Evolutionary conservation across 2,888 invertebrate species (phyloP), one percentile per base, ranked within the genome.

Genomic region (Drosophila putrida): DNA sequence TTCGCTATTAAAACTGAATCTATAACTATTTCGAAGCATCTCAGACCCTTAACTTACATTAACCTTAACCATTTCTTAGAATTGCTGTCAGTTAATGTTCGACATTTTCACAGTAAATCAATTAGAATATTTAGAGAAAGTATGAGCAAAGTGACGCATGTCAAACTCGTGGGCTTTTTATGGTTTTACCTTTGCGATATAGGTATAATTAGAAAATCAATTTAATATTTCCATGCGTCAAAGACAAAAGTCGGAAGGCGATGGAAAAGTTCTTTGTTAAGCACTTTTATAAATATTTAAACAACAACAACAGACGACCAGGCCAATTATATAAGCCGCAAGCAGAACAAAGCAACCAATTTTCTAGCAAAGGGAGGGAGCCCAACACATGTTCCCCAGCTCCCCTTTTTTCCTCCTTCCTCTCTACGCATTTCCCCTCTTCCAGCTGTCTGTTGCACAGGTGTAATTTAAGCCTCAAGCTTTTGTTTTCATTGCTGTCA

Each of bases 381-480:
- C 8, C 8, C 8, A 41, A 11, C 43, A 38, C 35, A 15, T 55
- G 44, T 39, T n/a, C n/a, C 41, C 20, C 13, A 28, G 1, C 10
- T 13, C n/a, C 9, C 6, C 1, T 11, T 20, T 13, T 39, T 9
- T 9, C 27, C 28, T 9, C 27, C 36, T 43, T 43, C 4, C 8
- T 35, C 36, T 41, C 55, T 39, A 28, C 31, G 28, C 11, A 36
- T 54, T 28, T 38, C 11, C 15, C 35, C 10, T 28, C n/a, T 15
- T 15, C 20, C 10, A 4, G n/a, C 46, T 47, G 27, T 59, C 60
- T 49, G 27, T 36, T 41, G 58, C 62, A 43, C 76, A 83, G 83
- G 83, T 89, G 83, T 86, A 75, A 82, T 76, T 70, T 82, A 70
- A 67, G 83, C 86, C 76, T 75, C 67, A 39, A 73, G 86, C 83